Evolutionary conservation across 1,140 invertebrate species (phyloP).

Genomic region (Monomorium pharaonis): DNA sequence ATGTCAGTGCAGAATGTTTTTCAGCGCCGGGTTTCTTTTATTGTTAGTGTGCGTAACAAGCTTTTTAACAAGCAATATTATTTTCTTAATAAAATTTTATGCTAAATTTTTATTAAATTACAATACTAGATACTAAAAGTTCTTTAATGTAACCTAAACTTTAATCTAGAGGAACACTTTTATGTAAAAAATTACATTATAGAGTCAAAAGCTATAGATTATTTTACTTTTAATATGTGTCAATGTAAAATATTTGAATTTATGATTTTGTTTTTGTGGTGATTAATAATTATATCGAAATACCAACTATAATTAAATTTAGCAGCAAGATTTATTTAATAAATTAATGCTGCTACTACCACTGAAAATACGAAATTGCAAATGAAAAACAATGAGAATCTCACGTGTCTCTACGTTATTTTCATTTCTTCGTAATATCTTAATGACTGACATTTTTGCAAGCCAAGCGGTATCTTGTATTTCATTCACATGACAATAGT

Average conservation of each 20-base stretch:
- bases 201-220: neutral
- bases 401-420: conserved; percentile 23
- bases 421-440: conserved; percentile 13
- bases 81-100: neutral
- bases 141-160: no score
- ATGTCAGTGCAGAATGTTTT: neutral
- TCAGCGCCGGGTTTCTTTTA: neutral
- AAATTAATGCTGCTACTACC: neutral
- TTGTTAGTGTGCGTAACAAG: neutral
- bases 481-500: conserved; percentile 32
- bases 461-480: neutral
- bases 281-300: neutral
- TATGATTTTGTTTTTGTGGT: neutral
- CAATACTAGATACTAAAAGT: neutral
- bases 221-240: neutral
- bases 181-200: neutral
- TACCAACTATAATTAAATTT: neutral
- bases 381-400: conserved; percentile 20
- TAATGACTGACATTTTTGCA: conserved; percentile 47
- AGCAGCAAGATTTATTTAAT: neutral
- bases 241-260: neutral
- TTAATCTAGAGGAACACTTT: neutral
- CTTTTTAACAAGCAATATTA: neutral
- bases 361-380: neutral
- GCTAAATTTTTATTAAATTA: neutral